phyloP scores from a whole-genome alignment of 2,888 invertebrate species.

The Caradrina kadenii region DNA sequence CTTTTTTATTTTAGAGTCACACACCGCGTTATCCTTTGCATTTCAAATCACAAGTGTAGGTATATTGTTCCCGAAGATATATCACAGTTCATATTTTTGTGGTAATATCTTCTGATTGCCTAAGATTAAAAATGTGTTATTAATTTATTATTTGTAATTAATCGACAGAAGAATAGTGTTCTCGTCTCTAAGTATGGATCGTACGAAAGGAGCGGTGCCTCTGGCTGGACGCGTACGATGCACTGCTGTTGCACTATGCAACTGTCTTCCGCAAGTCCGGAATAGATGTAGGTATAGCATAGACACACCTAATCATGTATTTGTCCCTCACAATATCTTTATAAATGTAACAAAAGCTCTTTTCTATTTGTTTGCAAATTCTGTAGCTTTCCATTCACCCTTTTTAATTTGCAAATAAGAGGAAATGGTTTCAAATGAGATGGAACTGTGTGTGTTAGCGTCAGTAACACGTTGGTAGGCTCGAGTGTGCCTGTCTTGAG shows the following conservation, averaged over 20 bases:
- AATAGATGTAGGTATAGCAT: conserved; percentile 43
- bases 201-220: conserved; percentile 46
- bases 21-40: conserved; percentile 13
- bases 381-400: conserved; percentile 47
- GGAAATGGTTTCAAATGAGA: conserved; percentile 80
- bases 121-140: neutral
- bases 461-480: conserved; percentile 65
- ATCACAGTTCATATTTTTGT: neutral
- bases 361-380: conserved; percentile 22
- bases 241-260: conserved; percentile 60
- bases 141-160: neutral
- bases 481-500: conserved; percentile 77
- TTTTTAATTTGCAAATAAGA: conserved; percentile 64
- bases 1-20: conserved; percentile 11
- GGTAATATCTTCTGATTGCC: neutral
- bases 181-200: conserved; percentile 54
- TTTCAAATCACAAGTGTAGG: conserved; percentile 17
- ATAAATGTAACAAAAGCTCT: conserved; percentile 32
- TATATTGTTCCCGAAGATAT: neutral
- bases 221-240: conserved; percentile 60
- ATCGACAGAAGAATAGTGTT: conserved; percentile 45
- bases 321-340: conserved; percentile 42
- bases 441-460: conserved; percentile 74
- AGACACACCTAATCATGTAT: conserved; percentile 48
- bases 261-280: conserved; percentile 67